phyloP scores from a whole-genome alignment of 2,113 vertebrate species.

The Puma concolor region DNA sequence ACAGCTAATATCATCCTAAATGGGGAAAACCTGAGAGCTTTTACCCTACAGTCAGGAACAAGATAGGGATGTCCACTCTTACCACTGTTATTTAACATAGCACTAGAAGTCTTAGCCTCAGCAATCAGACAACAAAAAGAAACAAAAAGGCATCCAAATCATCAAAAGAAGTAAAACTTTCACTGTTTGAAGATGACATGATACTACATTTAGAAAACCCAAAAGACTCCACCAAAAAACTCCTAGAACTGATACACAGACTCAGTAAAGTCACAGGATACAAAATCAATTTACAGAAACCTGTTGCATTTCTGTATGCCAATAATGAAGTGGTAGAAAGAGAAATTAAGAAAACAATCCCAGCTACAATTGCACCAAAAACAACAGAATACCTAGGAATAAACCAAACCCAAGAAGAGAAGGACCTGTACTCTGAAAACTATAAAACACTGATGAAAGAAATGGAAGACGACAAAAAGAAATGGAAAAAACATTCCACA shows the following conservation, averaged over 20 bases:
- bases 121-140: background rate
- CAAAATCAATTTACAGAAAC: background rate
- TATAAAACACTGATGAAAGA: background rate
- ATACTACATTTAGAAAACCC: background rate
- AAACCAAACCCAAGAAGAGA: background rate
- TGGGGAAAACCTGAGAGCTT: background rate
- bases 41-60: background rate
- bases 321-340: background rate
- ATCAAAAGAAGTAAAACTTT: background rate
- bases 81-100: background rate
- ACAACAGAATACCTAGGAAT: background rate
- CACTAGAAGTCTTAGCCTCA: background rate
- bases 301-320: background rate
- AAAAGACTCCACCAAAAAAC: background rate
- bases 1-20: background rate
- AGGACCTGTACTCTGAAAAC: background rate
- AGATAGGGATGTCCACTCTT: background rate
- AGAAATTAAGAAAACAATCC: background rate
- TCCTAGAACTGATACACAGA: background rate
- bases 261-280: background rate
- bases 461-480: background rate
- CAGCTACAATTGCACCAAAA: background rate
- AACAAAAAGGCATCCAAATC: background rate
- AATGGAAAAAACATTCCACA: background rate
- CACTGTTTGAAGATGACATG: background rate